phyloP scores from a whole-genome alignment of 2,113 vertebrate species.

The Pelecanus crispus region DNA sequence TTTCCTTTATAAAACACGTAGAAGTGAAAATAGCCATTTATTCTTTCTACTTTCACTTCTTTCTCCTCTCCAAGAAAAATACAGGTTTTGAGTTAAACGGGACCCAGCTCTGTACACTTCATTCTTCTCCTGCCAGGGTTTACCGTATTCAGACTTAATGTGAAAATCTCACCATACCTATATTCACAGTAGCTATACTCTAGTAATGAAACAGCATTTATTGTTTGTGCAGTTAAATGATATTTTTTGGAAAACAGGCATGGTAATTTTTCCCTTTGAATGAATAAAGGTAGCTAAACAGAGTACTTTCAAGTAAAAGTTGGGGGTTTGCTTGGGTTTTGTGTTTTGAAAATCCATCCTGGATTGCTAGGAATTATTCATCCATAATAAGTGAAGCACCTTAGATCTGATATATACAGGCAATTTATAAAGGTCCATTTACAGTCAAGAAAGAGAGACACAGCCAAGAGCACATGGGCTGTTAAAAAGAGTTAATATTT shows the following conservation, averaged over 20 bases:
- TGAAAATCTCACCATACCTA: neutral
- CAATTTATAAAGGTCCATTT: conserved; percentile 14
- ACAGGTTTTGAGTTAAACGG: neutral
- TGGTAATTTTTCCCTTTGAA: neutral
- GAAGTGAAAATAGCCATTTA: conserved; percentile 28
- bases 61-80: conserved; percentile 47
- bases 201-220: neutral
- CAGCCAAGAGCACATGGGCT: conserved; percentile 5
- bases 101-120: neutral
- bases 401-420: neutral
- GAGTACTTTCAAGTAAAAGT: neutral
- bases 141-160: neutral
- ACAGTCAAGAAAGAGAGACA: neutral
- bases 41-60: conserved; percentile 9
- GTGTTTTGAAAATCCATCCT: neutral
- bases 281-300: neutral
- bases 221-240: neutral
- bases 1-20: neutral
- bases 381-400: neutral
- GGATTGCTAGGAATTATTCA: neutral
- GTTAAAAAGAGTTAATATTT: conserved; percentile 66
- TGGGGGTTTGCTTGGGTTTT: neutral
- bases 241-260: neutral
- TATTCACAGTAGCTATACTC: neutral
- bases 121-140: conserved; percentile 7